Evolutionary conservation across 2,797 vertebrate species (phyloP).

Genomic region (Tangara arthus): DNA sequence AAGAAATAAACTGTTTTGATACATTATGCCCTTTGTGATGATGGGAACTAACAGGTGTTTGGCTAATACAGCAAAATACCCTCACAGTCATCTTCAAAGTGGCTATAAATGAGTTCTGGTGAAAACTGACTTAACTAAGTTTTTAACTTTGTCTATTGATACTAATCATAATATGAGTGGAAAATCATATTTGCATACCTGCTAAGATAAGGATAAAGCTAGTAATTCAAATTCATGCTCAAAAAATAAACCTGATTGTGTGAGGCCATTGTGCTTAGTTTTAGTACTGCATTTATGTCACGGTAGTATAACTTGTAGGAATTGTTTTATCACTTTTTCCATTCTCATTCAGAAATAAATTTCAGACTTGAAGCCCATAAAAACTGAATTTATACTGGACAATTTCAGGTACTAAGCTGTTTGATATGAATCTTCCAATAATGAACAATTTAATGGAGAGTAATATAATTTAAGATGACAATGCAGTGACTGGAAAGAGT

Average conservation of each 20-base stretch:
- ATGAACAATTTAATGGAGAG: slow-evolving; percentile 8
- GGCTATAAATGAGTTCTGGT: not conserved
- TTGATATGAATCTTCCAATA: not conserved
- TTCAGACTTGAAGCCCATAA: not conserved
- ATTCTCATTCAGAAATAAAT: not conserved
- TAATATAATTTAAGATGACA: not conserved
- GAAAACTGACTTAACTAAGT: not conserved
- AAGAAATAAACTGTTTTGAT: not conserved
- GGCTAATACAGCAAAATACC: not conserved
- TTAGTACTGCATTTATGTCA: not conserved
- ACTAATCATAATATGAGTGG: not conserved
- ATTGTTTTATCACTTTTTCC: not conserved
- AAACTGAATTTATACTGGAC: not conserved
- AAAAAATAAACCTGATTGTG: not conserved
- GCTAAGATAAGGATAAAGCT: not conserved
- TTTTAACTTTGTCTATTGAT: not conserved
- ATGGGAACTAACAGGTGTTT: not conserved
- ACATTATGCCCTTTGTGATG: not conserved
- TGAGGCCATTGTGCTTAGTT: not conserved
- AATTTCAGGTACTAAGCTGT: not conserved
- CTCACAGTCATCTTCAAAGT: not conserved
- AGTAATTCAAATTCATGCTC: not conserved
- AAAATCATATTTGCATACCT: not conserved
- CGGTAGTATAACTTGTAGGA: not conserved
- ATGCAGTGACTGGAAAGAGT: not conserved